Evolutionary conservation across 92 coral and sea anemone genomes (phyloP).

Genomic region (Phenganax stokvisi): DNA sequence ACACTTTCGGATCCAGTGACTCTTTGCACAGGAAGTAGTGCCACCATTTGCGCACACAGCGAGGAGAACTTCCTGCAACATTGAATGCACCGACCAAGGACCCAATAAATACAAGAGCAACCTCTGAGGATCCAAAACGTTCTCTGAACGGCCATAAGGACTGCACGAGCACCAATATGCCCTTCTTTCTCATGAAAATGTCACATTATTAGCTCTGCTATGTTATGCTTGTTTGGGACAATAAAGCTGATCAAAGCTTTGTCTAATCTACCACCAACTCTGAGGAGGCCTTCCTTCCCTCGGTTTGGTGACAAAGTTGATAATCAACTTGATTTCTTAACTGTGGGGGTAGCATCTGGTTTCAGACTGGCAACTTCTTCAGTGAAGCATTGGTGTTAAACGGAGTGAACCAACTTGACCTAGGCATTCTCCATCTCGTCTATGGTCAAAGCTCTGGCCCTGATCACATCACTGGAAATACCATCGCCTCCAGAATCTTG

Average conservation of each 20-base stretch:
- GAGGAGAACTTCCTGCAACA: neutral
- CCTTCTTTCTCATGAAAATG: slow-evolving; percentile 1
- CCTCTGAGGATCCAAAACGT: slow-evolving; percentile 2
- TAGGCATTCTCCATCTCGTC: neutral
- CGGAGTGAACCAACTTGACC: neutral
- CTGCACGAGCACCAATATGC: neutral
- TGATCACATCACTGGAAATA: neutral
- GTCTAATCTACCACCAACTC: neutral
- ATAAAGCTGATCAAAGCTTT: neutral
- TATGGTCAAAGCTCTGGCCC: neutral
- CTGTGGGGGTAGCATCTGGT: neutral
- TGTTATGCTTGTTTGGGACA: slow-evolving; percentile 36
- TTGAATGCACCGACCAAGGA: neutral
- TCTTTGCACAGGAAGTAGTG: slow-evolving; percentile 34
- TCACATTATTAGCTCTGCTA: slow-evolving; percentile 17
- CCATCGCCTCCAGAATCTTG: neutral
- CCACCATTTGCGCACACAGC: neutral
- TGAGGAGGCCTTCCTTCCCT: neutral
- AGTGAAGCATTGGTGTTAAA: neutral
- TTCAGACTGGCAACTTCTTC: neutral
- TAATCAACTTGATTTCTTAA: neutral
- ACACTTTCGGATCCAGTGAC: neutral
- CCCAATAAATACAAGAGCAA: neutral
- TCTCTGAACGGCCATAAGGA: neutral
- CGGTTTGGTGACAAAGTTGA: neutral